Percentiles rank a stretch among this genome's conserved stretches.
These are phyloP conservation scores for Labeo rohita DNA, from an alignment of 2,113 vertebrate species.

Conservation along the genomic window DNA sequence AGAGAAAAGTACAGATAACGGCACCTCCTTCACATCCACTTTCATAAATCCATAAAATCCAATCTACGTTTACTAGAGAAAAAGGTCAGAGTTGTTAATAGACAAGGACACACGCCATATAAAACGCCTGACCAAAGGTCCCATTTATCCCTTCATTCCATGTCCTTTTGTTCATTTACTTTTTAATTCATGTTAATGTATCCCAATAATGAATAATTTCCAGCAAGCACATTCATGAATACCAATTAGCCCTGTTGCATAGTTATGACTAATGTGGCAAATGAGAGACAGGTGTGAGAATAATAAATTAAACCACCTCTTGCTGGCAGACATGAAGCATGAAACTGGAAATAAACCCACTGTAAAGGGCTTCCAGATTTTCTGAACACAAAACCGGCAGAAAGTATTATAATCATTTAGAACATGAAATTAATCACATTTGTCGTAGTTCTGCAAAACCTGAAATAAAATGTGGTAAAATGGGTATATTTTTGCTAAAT, in stretches of 20 bases:
- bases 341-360: background rate
- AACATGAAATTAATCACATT: background rate
- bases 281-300: conserved; percentile 22
- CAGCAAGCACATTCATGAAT: conserved; percentile 28
- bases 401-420: background rate
- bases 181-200: conserved; percentile 35
- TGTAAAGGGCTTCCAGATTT: conserved; percentile 21
- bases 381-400: background rate
- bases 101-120: background rate
- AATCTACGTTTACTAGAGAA: background rate
- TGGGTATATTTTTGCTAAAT: background rate
- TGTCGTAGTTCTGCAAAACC: background rate
- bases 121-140: background rate
- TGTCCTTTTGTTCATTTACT: conserved; percentile 39
- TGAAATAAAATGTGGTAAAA: background rate
- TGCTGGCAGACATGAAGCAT: background rate
- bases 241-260: conserved; percentile 11
- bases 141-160: conserved; percentile 20
- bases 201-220: conserved; percentile 17
- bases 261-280: conserved; percentile 20
- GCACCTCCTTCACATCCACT: background rate
- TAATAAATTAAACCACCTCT: conserved; percentile 14
- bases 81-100: conserved; percentile 9
- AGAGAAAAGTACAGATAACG: background rate
- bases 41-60: conserved; percentile 11